These are phyloP conservation scores for Scolanthus callimorphus DNA, from an alignment of 92 coral and sea anemone genomes.

Conservation along the genomic window DNA sequence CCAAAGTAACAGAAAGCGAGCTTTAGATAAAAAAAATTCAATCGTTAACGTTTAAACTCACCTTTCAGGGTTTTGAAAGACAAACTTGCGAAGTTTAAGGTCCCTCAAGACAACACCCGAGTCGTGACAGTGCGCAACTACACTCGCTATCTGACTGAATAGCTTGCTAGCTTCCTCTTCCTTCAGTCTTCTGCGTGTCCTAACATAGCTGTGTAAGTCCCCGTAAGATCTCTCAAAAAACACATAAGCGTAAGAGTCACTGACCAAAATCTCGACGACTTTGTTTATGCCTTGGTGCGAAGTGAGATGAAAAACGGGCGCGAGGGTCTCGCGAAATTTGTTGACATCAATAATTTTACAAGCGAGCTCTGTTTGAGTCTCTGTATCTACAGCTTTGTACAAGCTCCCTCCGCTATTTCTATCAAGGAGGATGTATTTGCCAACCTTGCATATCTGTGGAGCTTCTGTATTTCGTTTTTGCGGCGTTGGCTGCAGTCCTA, in stretches of 20 bases:
- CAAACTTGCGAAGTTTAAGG: constrained; percentile 93
- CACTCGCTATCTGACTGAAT: constrained; percentile 86
- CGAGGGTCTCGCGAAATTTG: constrained; percentile 87
- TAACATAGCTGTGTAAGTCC: constrained; percentile 86
- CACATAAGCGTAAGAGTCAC: constrained; percentile 93
- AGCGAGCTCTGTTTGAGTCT: constrained; percentile 84
- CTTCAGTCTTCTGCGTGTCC: constrained; percentile 83
- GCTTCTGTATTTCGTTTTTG: constrained; percentile 74
- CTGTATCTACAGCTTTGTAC: constrained; percentile 84
- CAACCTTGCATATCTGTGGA: constrained; percentile 94
- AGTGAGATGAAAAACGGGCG: constrained; percentile 86
- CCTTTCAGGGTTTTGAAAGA: constrained; percentile 95
- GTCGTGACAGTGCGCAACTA: constrained; percentile 90
- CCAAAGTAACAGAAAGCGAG: not conserved
- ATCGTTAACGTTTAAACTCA: constrained; percentile 22
- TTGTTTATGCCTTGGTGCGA: constrained; percentile 94
- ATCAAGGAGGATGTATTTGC: constrained; percentile 87
- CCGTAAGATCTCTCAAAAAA: constrained; percentile 89
- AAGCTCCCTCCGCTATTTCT: constrained; percentile 82
- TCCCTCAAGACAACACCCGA: constrained; percentile 98
- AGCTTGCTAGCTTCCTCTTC: constrained; percentile 96
- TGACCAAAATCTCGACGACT: constrained; percentile 87
- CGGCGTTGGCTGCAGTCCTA: constrained; percentile 78
- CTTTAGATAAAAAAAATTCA: not conserved
- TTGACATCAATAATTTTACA: constrained; percentile 94